Base-by-base conservation (phyloP, 2,888 invertebrate species). In the Lottia scabra region DNA sequence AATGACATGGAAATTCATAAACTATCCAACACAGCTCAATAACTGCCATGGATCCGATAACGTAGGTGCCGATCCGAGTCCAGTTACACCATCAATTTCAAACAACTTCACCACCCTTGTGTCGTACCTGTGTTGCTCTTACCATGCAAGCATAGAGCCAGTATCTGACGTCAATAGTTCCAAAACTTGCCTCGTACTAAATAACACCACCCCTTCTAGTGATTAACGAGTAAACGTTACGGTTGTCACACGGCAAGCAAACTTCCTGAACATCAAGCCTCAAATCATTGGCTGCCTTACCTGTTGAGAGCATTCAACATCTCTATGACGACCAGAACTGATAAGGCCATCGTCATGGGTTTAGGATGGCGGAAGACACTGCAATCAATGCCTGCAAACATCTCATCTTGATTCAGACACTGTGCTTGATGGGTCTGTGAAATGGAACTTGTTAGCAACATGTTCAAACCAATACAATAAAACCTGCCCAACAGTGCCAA, bases 291-390 rank as follows among this genome's bases (percentile, higher is more conserved):
- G 72, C 80, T 78, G 77, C 81, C 86, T 88, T 87, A 96, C 95
- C 96, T 96, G 96, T 99, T 99, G 95, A 99, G 95, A 87, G 99
- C 99, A 92, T 99, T 99, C 92, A 99, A 94, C 99, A 99, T 99
- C 93, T 99, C 99, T 93, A 99, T 99, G 90, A 98, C 98, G 88
- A 99, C 99, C 86, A 99, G 94, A 85, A 99, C 99, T 78, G 99
- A 99, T 87, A 99, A 93, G 83, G 99, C 99, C 99, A 99, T 99
- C 83, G 99, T 99, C 98, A 99, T 99, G 81, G 99, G 98, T 92
- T 99, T 98, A 84, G 99, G 99, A 92, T 98, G 98, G 83, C 93
- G 93, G 93, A 99, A 99, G 89, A 99, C 94, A 91, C 94, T 95
- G 93, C 99, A 99, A 92, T 99, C 98, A 83, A 99, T 91, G 83